phyloP scores from a whole-genome alignment of 2,113 vertebrate species.

The Patagioenas fasciata region DNA sequence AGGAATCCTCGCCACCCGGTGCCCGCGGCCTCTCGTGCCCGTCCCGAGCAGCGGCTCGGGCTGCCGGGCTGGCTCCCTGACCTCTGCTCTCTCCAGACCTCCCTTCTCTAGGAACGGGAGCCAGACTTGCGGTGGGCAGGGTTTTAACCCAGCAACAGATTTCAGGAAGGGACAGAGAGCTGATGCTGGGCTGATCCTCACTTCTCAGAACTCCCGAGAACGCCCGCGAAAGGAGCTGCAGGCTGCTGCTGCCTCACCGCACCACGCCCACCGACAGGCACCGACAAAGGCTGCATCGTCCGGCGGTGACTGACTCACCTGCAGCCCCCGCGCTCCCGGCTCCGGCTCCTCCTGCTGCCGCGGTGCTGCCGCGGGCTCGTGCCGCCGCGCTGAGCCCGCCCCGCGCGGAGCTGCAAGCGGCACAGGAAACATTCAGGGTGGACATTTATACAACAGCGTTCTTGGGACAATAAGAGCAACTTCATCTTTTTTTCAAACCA shows the following conservation, averaged over 20 bases:
- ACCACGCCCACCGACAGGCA: background rate
- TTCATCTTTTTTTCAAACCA: background rate
- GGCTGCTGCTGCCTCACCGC: background rate
- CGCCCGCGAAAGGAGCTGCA: background rate
- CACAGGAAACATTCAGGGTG: background rate
- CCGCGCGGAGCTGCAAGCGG: slow-evolving; percentile 22
- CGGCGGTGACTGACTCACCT: slow-evolving; percentile 54
- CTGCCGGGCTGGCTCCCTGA: background rate
- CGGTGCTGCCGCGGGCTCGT: slow-evolving; percentile 22
- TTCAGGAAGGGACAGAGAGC: background rate
- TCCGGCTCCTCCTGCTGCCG: background rate
- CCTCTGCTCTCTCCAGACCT: background rate
- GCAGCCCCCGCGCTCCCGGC: background rate
- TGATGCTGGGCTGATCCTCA: background rate
- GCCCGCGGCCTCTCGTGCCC: background rate
- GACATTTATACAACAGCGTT: background rate
- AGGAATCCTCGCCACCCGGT: background rate
- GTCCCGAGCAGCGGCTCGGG: background rate
- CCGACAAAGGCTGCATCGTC: background rate
- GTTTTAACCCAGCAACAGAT: background rate
- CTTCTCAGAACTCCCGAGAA: background rate
- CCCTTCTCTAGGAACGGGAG: background rate
- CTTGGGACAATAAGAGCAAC: background rate
- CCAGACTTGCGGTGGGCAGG: background rate
- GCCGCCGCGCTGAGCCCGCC: background rate